A percentile compares a stretch with the other conserved stretches of the same genome.
Evolutionary conservation across 64 coral and sea anemone genomes (phyloP).

Genomic region (Platygyra sinensis): DNA sequence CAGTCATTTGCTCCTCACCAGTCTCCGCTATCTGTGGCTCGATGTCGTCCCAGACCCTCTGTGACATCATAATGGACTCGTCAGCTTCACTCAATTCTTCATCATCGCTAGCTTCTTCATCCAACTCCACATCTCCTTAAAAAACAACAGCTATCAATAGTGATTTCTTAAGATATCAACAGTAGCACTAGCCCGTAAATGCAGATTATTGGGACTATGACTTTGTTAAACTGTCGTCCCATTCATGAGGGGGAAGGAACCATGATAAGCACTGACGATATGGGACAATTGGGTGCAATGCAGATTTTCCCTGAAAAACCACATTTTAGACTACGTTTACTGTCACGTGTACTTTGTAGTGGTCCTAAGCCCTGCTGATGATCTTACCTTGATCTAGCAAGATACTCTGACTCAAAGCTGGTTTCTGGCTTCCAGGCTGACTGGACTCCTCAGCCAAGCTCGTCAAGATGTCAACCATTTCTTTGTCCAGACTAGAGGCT

Average conservation of each 20-base stretch:
- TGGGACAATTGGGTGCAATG: too few species aligned
- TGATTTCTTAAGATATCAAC: neutral
- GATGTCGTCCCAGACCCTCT: constrained; percentile 92
- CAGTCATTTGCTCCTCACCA: neutral
- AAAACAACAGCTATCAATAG: neutral
- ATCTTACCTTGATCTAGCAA: constrained; percentile 30
- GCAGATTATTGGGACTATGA: too few species aligned
- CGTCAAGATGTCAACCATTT: constrained; percentile 74
- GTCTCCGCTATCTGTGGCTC: constrained; percentile 36
- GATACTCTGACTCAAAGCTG: constrained; percentile 15
- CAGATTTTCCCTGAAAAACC: too few species aligned
- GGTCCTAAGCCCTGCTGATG: neutral
- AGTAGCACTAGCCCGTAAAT: neutral
- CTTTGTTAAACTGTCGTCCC: too few species aligned
- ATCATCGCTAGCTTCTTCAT: constrained; percentile 45
- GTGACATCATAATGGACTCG: constrained; percentile 87
- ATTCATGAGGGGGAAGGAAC: too few species aligned
- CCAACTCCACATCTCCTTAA: neutral
- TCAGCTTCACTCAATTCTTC: constrained; percentile 36
- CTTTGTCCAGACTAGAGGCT: constrained; percentile 64
- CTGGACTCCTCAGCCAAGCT: constrained; percentile 66
- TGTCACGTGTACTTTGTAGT: too few species aligned
- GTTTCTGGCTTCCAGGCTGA: constrained; percentile 37
- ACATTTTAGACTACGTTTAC: too few species aligned
- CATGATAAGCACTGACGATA: too few species aligned